Percentiles rank a stretch among this genome's conserved stretches.
phyloP scores from a whole-genome alignment of 2,888 invertebrate species.

The Tenthredo livida region DNA sequence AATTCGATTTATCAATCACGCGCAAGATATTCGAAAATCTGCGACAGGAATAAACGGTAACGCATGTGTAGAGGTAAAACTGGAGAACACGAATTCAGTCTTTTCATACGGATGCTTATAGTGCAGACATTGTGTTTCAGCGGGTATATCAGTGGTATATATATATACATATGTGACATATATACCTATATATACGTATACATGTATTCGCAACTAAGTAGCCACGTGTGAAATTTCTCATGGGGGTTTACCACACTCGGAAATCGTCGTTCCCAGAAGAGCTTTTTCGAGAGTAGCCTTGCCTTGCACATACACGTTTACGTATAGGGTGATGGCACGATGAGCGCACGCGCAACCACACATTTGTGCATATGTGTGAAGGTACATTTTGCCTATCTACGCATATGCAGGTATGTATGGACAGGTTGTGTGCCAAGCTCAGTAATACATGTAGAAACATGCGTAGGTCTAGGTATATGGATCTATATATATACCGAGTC shows the following conservation, averaged over 20 bases:
- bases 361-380: not conserved
- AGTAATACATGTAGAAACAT: not conserved
- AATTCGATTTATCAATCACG: not conserved
- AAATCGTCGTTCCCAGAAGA: constrained; percentile 33
- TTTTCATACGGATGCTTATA: not conserved
- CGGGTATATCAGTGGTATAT: not conserved
- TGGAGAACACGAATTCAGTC: not conserved
- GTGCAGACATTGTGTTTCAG: constrained; percentile 1
- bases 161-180: not conserved
- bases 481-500: not conserved
- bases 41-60: not conserved
- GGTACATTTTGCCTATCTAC: not conserved
- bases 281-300: constrained; percentile 27
- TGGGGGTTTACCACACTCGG: constrained; percentile 40
- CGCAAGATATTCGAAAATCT: not conserved
- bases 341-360: not conserved
- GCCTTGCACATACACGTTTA: not conserved
- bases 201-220: constrained; percentile 28
- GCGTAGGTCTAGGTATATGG: not conserved
- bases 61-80: not conserved
- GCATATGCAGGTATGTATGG: not conserved
- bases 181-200: not conserved
- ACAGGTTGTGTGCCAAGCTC: not conserved
- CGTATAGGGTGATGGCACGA: not conserved
- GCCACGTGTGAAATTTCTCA: constrained; percentile 51